Evolutionary conservation across 1,140 invertebrate genomes (phyloP), one percentile per base, ranked within the genome.

Genomic region (Drosophila baimaii): DNA sequence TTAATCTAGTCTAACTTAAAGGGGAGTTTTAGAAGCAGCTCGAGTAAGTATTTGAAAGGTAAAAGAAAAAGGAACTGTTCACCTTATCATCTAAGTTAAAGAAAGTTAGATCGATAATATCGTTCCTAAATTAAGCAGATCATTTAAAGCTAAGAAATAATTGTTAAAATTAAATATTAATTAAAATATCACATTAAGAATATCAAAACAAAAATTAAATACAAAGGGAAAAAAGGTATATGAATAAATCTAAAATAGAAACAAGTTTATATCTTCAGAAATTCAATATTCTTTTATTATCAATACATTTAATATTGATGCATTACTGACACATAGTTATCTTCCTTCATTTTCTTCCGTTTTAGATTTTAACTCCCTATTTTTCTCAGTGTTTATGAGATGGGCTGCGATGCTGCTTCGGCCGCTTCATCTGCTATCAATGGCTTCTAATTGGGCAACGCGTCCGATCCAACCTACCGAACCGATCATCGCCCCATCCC

Each of bases 361-460:
- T 23, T 1, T 7, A 0, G n/a, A 19, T 19, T 4, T 0, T 2
- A 19, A 27, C 7, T 13, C n/a, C 1, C 0, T 0, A n/a, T 54
- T 54, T 54, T n/a, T 23, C 31, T 23, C 51, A 15, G 21, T 39
- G 54, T 13, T 25, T 15, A 2, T n/a, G 19, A 65, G 21, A 21
- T 21, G 29, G 15, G 57, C 52, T 69, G 43, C 54, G 15, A 47
- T 23, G 57, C 33, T 29, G 23, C 23, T 43, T 46, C 43, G 29
- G 46, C 65, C 17, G 44, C 54, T 52, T 17, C 51, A 54, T 23
- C 51, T 62, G 56, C 25, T 41, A 51, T 66, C 62, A 69, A 77
- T 77, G 63, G 71, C 55, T 81, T 76, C 79, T 81, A 77, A 77
- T 77, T 77, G 74, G 74, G 31, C 56, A 54, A 54, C 51, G 51